Base-by-base conservation (phyloP, 2,888 invertebrate genomes). In the Mimachlamys varia region DNA sequence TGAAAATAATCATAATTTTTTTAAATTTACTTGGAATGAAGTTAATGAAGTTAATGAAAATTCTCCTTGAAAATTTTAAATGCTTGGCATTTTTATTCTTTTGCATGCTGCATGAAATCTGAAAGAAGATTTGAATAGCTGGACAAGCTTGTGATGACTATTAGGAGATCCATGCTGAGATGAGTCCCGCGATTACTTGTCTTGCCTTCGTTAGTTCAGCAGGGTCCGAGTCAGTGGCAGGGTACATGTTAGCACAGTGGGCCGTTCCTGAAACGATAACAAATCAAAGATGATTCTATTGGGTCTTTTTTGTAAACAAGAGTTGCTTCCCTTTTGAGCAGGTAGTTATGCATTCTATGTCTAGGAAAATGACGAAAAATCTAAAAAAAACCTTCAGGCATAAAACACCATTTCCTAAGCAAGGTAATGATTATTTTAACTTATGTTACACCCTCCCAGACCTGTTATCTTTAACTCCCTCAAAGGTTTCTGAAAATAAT, bases 221-320 rank as follows among this genome's bases (percentile, higher is more conserved):
- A 10, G 97, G 97, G 97, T 99, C 99, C 0, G 97, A 96, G 0
- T 97, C 97, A 12, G 97, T 97, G 15, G 97, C 97, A 49, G 98
- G 98, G 96, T 99, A 99, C 98, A 99, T 98, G 96, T 99, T 98
- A 0, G 99, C 98, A 96, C 99, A 99, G 96, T 99, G 99, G 7
- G 99, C 98, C 33, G 98, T 98, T 87, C 98, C 98, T 93, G 91
- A 38, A 89, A 91, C 33, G 44, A 38, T 37, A 37, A 62, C n/a
- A 89, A 44, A 53, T 53, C 1, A 17, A 53, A 2, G 15, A 76
- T 19, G 10, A 13, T 62, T 2, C n/a, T 5, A 0, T n/a, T 62
- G 58, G 22, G 19, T n/a, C n/a, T n/a, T n/a, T n/a, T n/a, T n/a
- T n/a, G n/a, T n/a, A n/a, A n/a, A n/a, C n/a, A n/a, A n/a, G n/a